Base-by-base conservation (phyloP, 2,797 vertebrate genomes). In the Epinephelus malabaricus region DNA sequence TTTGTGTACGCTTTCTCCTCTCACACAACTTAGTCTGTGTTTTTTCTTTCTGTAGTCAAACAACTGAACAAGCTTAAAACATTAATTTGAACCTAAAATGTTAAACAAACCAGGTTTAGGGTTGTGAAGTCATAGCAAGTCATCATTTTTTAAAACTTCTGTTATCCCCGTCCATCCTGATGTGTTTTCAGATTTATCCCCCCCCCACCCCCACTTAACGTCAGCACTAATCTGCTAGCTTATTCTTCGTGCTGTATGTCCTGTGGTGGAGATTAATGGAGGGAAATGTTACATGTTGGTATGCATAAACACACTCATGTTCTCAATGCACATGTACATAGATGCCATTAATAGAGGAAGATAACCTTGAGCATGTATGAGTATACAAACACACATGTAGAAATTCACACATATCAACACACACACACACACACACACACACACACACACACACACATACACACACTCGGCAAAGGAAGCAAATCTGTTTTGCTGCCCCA, bases 281-380 rank as follows among this genome's bases (percentile, higher is more conserved):
- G 9, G 5, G 18, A 75, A 54, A 21, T 61, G 46, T 53, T 46
- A 11, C 10, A 54, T 43, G 14, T 43, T 50, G 6, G 10, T 46
- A 56, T 55, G 56, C 47, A 46, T 55, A 59, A 81, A 69, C 25
- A 71, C 45, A 74, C 43, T 56, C n/a, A 17, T 63, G 19, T 53
- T 38, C 58, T 58, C 38, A 34, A 59, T 23, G 6, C 19, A 70
- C 61, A 68, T 45, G 19, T 54, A 18, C 7, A 47, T 12, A 30
- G 14, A 64, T 55, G n/a, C 18, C 21, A 4, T n/a, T 81, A 53
- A 82, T 5, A 53, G 18, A 27, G 62, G 19, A 71, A 23, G 12
- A 25, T 67, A 61, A 66, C 77, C 74, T 64, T 58, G 34, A 40
- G 55, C 21, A 47, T 64, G 54, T 51, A 25, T 3, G 30, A n/a